Base-by-base conservation (phyloP, 2,797 vertebrate species). In the Harpagifer antarcticus region DNA sequence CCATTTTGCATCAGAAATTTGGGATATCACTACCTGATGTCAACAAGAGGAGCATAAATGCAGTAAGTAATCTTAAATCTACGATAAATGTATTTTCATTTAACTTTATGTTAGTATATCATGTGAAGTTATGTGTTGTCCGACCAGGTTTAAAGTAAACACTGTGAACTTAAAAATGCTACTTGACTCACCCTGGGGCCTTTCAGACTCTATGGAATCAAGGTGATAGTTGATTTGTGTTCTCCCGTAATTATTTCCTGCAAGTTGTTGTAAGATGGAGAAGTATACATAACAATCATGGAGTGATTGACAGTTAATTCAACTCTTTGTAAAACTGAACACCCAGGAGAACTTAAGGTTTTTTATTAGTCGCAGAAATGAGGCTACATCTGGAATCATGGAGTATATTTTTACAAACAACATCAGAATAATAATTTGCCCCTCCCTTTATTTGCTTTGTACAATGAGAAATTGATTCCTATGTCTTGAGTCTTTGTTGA, bases 11-110 rank as follows among this genome's bases (percentile, higher is more conserved):
- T 20, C 79, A 88, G 19, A 94, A 58, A 66, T 93, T 81, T 84
- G 94, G 95, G 16, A 90, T 95, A 85, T 93, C 89, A 52, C 86
- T 96, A 68, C 96, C 96, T 23, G 82, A 84, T 73, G 84, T 96
- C 77, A 89, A 79, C 67, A 92, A 88, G 86, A 95, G 87, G 87
- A 91, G 82, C 66, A 58, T 88, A 68, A 40, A 67, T 68, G 49
- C 69, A 83, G 97, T 97, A 88, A 97, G 97, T 96, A 31, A 72
- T 66, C 10, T 75, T 5, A 7, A 1, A 37, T 37, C 33, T 37
- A 72, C 2, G 3, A 68, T 56, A 9, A 49, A 45, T 74, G 8
- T 45, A 66, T 13, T 48, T 63, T 48, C n/a, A 44, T 61, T 56
- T 59, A 17, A 49, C 17, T 42, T 59, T 5, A 43, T 27, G 9